These are phyloP conservation scores for Ptilonorhynchus violaceus DNA, from an alignment of 2,113 vertebrate genomes.

Conservation along the genomic window DNA sequence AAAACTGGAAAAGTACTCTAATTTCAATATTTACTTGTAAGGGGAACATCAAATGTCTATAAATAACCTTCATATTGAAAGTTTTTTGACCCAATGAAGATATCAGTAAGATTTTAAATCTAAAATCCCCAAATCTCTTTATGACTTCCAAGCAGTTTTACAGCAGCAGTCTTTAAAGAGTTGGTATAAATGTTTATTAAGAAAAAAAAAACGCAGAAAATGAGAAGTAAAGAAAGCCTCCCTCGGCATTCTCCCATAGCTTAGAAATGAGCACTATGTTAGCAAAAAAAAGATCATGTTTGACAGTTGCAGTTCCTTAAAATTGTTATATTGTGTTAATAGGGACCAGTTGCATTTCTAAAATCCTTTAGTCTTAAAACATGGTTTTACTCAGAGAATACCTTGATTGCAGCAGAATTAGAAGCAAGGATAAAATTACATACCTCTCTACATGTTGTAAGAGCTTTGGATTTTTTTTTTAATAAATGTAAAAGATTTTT, in stretches of 20 bases:
- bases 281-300: neutral
- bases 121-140: neutral
- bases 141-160: neutral
- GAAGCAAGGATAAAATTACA: neutral
- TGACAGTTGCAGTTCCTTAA: neutral
- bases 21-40: neutral
- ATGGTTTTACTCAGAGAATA: neutral
- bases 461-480: neutral
- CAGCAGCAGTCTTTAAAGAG: neutral
- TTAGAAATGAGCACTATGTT: neutral
- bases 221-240: neutral
- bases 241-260: neutral
- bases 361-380: neutral
- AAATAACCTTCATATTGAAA: neutral
- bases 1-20: neutral
- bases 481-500: neutral
- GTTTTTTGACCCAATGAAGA: neutral
- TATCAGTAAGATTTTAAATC: neutral
- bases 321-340: neutral
- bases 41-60: neutral
- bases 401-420: conserved; percentile 4
- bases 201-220: neutral
- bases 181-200: neutral
- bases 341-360: neutral
- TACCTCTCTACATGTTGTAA: neutral